These are phyloP conservation scores for Drepanosiphum platanoidis DNA, from an alignment of 2,888 invertebrate genomes.

Conservation along the genomic window DNA sequence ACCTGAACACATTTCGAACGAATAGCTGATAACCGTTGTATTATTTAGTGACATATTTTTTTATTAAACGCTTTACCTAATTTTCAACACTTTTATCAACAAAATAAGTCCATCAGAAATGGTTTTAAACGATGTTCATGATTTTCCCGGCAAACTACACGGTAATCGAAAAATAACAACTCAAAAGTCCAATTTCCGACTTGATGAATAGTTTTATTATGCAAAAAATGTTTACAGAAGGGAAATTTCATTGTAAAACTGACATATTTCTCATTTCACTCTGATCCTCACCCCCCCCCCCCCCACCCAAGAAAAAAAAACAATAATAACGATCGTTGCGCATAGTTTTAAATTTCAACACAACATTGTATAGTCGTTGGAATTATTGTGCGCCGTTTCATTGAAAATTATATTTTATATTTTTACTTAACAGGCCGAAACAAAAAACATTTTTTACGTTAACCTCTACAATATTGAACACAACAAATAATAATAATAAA, in stretches of 20 bases:
- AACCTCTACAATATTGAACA: background rate
- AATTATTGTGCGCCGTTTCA: background rate
- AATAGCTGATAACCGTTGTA: no score
- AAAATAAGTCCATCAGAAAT: no score
- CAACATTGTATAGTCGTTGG: background rate
- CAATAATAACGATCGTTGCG: background rate
- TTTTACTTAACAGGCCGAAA: background rate
- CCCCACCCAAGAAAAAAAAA: no score
- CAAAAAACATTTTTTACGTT: background rate
- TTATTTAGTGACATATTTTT: no score
- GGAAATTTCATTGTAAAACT: background rate
- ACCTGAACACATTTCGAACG: no score
- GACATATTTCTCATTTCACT: background rate
- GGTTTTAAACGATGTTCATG: no score
- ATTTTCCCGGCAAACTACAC: no score
- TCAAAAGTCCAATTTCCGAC: background rate
- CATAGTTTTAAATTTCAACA: background rate
- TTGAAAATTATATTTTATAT: background rate
- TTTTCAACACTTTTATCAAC: no score
- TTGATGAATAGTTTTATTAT: background rate
- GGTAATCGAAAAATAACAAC: no score
- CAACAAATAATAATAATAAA: background rate
- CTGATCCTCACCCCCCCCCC: no score
- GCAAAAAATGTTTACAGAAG: background rate
- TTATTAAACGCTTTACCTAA: no score